Evolutionary conservation across 2,113 vertebrate species (phyloP).

Genomic region (Sinocyclocheilus maitianheensis): DNA sequence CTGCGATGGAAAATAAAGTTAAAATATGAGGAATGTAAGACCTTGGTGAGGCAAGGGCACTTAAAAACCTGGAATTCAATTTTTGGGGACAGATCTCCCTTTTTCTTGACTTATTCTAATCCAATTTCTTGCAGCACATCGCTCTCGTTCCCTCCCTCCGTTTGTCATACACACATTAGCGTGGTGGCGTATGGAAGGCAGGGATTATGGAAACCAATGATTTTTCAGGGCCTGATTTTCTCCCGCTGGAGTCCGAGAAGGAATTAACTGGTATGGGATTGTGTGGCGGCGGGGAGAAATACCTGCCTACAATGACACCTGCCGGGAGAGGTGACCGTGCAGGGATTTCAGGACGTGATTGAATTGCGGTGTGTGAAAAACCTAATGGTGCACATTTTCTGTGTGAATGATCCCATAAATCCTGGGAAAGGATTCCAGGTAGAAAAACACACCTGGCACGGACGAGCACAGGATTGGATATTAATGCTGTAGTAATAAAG

Average conservation of each 20-base stretch:
- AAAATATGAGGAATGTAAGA: conserved; percentile 50
- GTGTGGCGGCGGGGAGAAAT: conserved; percentile 17
- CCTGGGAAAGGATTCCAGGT: conserved; percentile 47
- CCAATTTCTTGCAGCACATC: conserved; percentile 52
- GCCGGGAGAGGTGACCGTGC: conserved; percentile 36
- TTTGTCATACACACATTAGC: conserved; percentile 60
- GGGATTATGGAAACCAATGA: conserved; percentile 57
- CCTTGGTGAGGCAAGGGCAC: conserved; percentile 54
- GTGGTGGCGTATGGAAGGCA: conserved; percentile 39
- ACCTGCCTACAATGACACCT: conserved; percentile 45
- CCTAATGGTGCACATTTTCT: conserved; percentile 62
- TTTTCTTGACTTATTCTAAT: conserved; percentile 56
- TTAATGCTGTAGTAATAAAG: conserved; percentile 60
- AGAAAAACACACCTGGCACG: conserved; percentile 48
- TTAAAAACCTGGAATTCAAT: conserved; percentile 49
- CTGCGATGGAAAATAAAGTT: conserved; percentile 45
- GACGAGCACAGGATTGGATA: conserved; percentile 49
- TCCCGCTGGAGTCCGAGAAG: conserved; percentile 38
- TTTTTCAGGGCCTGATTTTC: conserved; percentile 53
- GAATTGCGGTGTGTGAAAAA: conserved; percentile 59
- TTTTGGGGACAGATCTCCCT: conserved; percentile 51
- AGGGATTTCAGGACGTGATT: conserved; percentile 58
- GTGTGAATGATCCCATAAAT: conserved; percentile 63
- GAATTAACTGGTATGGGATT: conserved; percentile 53
- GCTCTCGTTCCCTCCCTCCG: conserved; percentile 37